phyloP scores from a whole-genome alignment of 2,888 invertebrate species.

The Omphaloscelis lunosa region DNA sequence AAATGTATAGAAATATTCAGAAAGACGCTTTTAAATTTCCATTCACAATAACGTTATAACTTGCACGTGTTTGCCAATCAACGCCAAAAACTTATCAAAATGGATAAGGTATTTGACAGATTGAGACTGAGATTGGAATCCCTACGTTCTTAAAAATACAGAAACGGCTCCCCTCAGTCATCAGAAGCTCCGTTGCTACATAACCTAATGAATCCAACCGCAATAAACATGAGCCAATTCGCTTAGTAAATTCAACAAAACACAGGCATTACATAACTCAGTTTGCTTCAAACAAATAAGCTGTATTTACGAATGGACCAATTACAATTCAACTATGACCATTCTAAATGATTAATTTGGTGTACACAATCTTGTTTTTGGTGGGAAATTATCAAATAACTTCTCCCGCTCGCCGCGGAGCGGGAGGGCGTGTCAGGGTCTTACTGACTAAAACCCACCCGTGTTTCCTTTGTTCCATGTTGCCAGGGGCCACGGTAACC shows the following conservation, averaged over 20 bases:
- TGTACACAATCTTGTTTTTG: background rate
- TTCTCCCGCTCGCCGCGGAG: no score
- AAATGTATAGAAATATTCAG: background rate
- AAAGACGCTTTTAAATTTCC: background rate
- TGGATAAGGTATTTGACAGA: no score
- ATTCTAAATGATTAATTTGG: conserved; percentile 25
- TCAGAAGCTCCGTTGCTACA: background rate
- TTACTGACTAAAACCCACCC: no score
- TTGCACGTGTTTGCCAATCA: background rate
- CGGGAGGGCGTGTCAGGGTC: no score
- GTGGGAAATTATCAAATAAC: no score
- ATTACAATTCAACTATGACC: conserved; percentile 8
- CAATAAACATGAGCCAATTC: background rate
- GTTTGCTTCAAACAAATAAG: conserved; percentile 22
- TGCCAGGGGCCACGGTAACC: no score
- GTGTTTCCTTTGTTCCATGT: no score
- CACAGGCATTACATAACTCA: conserved; percentile 21
- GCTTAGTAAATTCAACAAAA: background rate
- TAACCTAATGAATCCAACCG: background rate
- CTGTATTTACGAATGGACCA: conserved; percentile 26
- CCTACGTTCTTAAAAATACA: background rate
- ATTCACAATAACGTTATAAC: background rate
- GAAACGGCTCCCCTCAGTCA: no score
- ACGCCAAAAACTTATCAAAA: no score
- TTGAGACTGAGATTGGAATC: background rate